These are phyloP conservation scores for Caenorhabditis tropicalis DNA, from an alignment of 1,140 invertebrate species.

Conservation along the genomic window DNA sequence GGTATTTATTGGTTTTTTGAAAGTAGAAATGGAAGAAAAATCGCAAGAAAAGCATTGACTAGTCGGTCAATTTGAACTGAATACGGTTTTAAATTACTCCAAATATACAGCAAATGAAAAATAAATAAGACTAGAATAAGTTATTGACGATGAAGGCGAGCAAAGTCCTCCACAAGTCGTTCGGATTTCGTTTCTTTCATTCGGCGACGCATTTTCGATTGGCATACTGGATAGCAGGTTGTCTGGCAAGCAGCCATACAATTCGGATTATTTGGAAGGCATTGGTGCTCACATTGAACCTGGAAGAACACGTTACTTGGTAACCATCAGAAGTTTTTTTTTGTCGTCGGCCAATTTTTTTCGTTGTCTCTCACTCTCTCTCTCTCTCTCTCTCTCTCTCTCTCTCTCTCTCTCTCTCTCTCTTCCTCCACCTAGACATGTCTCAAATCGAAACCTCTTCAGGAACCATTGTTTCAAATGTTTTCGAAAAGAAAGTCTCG, in stretches of 20 bases:
- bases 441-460: neutral
- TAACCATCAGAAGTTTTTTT: no score
- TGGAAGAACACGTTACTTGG: neutral
- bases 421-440: neutral
- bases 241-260: slow-evolving; percentile 53
- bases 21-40: neutral
- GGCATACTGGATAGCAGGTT: slow-evolving; percentile 52
- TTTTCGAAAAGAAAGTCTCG: neutral
- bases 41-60: neutral
- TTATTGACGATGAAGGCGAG: neutral
- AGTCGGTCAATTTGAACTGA: neutral
- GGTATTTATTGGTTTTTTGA: neutral
- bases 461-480: neutral
- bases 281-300: slow-evolving; percentile 53
- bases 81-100: neutral
- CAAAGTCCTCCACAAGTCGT: neutral
- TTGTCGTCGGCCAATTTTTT: no score
- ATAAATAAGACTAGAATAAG: neutral
- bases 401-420: neutral
- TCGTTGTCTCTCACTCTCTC: no score
- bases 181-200: slow-evolving; percentile 39
- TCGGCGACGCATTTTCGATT: slow-evolving; percentile 35
- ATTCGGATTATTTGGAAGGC: slow-evolving; percentile 28
- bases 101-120: neutral
- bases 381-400: neutral